Evolutionary conservation across 2,888 invertebrate genomes (phyloP).

Genomic region (Epirrhoe alternata): DNA sequence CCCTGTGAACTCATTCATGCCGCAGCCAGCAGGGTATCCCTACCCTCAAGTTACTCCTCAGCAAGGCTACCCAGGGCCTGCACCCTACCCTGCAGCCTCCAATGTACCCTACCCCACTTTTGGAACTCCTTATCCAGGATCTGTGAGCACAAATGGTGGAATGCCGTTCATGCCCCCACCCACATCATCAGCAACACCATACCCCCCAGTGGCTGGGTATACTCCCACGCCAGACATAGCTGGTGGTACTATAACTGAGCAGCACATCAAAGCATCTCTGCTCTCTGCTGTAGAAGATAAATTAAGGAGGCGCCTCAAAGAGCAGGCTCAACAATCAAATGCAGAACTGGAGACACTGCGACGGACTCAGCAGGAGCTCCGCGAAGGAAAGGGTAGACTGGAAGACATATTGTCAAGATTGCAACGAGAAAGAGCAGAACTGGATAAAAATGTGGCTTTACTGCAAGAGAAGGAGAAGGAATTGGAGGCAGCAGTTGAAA

Average conservation of each 20-base stretch:
- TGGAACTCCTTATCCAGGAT: constrained; percentile 72
- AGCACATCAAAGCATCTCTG: constrained; percentile 97
- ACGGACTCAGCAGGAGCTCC: constrained; percentile 94
- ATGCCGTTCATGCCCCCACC: constrained; percentile 57
- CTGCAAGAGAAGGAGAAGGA: constrained; percentile 95
- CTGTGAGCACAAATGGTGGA: constrained; percentile 61
- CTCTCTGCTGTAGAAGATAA: constrained; percentile 98
- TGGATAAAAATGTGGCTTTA: constrained; percentile 93
- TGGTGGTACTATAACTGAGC: constrained; percentile 95
- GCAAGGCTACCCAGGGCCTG: constrained; percentile 67
- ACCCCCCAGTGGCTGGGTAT: constrained; percentile 63
- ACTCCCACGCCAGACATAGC: constrained; percentile 71
- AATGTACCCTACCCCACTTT: constrained; percentile 83
- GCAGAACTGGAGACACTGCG: constrained; percentile 96
- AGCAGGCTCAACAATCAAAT: constrained; percentile 95
- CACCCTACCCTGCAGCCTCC: constrained; percentile 75
- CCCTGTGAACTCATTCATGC: constrained; percentile 79
- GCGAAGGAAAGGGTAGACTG: constrained; percentile 92
- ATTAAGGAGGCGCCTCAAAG: constrained; percentile 92
- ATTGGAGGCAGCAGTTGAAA: constrained; percentile 91
- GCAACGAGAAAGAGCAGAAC: constrained; percentile 90
- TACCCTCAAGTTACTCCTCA: constrained; percentile 64
- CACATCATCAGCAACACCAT: constrained; percentile 59
- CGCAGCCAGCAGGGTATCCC: constrained; percentile 76
- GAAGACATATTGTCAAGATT: constrained; percentile 91